Conservation (phyloP, 2,113 vertebrate species). For the Bettongia penicillata region DNA sequence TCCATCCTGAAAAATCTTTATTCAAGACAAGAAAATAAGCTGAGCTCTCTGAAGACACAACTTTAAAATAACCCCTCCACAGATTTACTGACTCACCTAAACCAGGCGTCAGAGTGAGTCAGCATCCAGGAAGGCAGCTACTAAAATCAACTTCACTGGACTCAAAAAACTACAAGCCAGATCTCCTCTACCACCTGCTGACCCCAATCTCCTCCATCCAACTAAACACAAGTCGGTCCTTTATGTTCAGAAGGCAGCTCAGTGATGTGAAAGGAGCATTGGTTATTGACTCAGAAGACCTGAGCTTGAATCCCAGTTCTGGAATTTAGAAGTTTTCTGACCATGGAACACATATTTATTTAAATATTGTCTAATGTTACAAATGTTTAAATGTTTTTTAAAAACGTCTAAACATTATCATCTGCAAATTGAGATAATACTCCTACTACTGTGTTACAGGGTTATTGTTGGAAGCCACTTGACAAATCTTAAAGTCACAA, state of each 20-base stretch:
- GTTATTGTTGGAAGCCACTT: not conserved
- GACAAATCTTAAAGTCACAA: not conserved
- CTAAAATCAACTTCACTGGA: not conserved
- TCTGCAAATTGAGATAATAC: not conserved
- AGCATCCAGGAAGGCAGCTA: not conserved
- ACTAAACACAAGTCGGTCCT: not conserved
- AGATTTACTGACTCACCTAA: not conserved
- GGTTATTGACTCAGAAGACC: not conserved
- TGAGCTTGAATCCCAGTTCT: not conserved
- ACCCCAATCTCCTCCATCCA: not conserved
- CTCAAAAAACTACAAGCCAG: not conserved
- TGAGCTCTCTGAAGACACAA: not conserved
- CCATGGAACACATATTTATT: not conserved
- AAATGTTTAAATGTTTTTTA: too few species aligned
- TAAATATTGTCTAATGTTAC: too few species aligned
- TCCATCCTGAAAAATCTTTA: not conserved
- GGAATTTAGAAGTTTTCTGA: not conserved
- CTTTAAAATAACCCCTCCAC: not conserved
- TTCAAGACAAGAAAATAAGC: not conserved
- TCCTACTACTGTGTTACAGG: not conserved
- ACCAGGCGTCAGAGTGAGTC: not conserved
- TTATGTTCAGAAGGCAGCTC: not conserved
- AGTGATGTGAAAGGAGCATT: not conserved
- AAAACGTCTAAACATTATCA: not conserved
- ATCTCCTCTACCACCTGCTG: not conserved